phyloP scores from a whole-genome alignment of 2,888 invertebrate genomes.

The Epinotia brunnichana region DNA sequence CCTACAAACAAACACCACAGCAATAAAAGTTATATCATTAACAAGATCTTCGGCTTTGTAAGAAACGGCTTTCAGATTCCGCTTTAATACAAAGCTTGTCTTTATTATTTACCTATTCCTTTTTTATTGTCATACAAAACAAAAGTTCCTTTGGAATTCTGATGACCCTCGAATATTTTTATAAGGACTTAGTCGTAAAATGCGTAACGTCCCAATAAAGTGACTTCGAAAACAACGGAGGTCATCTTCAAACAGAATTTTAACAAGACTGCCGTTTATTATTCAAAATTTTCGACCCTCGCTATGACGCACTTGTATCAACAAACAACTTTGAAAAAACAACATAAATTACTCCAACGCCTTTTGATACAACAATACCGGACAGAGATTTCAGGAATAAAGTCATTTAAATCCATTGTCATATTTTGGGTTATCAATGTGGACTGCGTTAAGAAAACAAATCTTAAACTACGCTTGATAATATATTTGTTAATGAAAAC shows the following conservation, averaged over 20 bases:
- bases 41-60: conserved; percentile 1
- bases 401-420: conserved; percentile 81
- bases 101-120: conserved; percentile 22
- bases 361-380: conserved; percentile 63
- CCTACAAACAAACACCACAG: not conserved
- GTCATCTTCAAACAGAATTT: conserved; percentile 57
- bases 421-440: conserved; percentile 63
- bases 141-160: conserved; percentile 33
- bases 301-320: conserved; percentile 71
- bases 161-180: conserved; percentile 34
- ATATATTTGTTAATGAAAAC: conserved; percentile 38
- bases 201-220: conserved; percentile 35
- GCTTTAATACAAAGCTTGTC: conserved; percentile 6
- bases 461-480: conserved; percentile 46
- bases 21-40: not conserved
- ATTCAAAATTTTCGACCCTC: conserved; percentile 61
- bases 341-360: conserved; percentile 71
- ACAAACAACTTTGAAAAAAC: conserved; percentile 67
- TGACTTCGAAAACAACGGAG: conserved; percentile 53
- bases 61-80: conserved; percentile 1
- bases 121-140: conserved; percentile 36
- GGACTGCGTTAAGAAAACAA: conserved; percentile 58
- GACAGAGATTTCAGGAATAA: conserved; percentile 73
- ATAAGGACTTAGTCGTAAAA: conserved; percentile 32
- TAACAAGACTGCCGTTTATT: conserved; percentile 53